Percentiles rank a stretch among this genome's conserved stretches.
These are phyloP conservation scores for Hirtodrosophila confusa DNA, from an alignment of 2,888 invertebrate genomes.

Conservation along the genomic window DNA sequence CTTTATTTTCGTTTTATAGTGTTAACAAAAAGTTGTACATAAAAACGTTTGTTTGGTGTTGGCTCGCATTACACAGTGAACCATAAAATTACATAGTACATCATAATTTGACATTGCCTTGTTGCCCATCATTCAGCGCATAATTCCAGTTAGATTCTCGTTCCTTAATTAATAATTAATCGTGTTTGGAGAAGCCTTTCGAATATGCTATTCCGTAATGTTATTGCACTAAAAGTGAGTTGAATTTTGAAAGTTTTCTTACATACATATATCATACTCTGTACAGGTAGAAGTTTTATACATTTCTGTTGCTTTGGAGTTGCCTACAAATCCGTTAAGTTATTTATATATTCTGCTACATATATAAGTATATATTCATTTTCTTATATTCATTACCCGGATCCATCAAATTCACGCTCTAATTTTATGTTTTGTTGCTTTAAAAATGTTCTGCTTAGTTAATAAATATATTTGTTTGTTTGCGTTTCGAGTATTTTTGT, in stretches of 20 bases:
- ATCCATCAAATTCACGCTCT: slow-evolving; percentile 13
- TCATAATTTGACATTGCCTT: slow-evolving; percentile 73
- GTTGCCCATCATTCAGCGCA: slow-evolving; percentile 40
- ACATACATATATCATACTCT: slow-evolving; percentile 39
- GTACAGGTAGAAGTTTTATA: slow-evolving; percentile 73
- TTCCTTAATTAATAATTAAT: slow-evolving; percentile 37
- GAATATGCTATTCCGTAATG: slow-evolving; percentile 34
- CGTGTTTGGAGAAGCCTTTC: slow-evolving; percentile 50
- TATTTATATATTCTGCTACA: slow-evolving; percentile 11
- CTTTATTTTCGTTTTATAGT: slow-evolving; percentile 61
- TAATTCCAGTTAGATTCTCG: slow-evolving; percentile 27
- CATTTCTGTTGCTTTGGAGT: slow-evolving; percentile 38
- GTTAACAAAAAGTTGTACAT: slow-evolving; percentile 74
- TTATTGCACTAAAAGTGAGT: slow-evolving; percentile 33
- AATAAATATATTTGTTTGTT: slow-evolving; percentile 43
- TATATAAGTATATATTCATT: slow-evolving; percentile 27
- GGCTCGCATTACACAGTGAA: slow-evolving; percentile 37
- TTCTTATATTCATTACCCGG: slow-evolving; percentile 25
- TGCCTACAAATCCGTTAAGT: slow-evolving; percentile 40
- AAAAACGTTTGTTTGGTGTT: slow-evolving; percentile 54
- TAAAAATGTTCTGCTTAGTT: slow-evolving; percentile 54
- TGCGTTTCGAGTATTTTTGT: slow-evolving; percentile 28
- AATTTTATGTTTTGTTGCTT: slow-evolving; percentile 28
- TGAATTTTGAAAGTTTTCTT: slow-evolving; percentile 38
- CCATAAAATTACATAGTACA: slow-evolving; percentile 52